Conservation (phyloP, 2,888 invertebrate species). For the Timema cristinae region DNA sequence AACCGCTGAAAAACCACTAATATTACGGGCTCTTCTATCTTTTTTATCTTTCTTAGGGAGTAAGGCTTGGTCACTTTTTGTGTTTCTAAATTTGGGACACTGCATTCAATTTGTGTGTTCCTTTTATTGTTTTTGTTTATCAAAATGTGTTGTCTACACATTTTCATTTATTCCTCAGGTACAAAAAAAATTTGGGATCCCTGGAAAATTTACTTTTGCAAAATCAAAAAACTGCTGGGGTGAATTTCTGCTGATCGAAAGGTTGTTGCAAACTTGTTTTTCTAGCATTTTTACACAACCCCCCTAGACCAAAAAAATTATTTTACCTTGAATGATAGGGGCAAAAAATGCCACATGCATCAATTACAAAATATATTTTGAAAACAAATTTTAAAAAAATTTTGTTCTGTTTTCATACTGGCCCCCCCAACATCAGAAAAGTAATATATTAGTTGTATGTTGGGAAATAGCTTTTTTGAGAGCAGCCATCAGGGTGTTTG, state of each 20-base stretch:
- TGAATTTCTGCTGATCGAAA: background rate
- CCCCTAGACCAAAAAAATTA: background rate
- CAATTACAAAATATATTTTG: background rate
- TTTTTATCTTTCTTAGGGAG: background rate
- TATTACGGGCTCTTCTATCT: conserved; percentile 6
- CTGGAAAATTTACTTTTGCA: conserved; percentile 3
- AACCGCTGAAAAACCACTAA: background rate
- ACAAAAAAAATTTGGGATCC: too few species aligned
- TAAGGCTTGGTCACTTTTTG: background rate
- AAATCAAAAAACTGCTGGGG: background rate
- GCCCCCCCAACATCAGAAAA: background rate
- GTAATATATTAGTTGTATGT: background rate
- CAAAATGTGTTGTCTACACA: conserved; percentile 1
- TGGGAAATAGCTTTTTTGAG: background rate
- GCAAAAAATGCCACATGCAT: conserved; percentile 10
- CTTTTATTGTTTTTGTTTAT: background rate
- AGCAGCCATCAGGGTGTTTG: background rate
- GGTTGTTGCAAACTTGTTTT: conserved; percentile 2
- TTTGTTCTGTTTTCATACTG: conserved; percentile 2
- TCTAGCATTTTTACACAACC: background rate
- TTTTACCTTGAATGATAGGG: conserved; percentile 2
- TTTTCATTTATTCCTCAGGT: conserved; percentile 10
- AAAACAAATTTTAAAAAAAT: background rate
- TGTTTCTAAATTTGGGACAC: conserved; percentile 7
- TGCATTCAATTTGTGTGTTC: background rate